phyloP scores from a whole-genome alignment of 2,113 vertebrate genomes.

The Setophaga kirtlandii region DNA sequence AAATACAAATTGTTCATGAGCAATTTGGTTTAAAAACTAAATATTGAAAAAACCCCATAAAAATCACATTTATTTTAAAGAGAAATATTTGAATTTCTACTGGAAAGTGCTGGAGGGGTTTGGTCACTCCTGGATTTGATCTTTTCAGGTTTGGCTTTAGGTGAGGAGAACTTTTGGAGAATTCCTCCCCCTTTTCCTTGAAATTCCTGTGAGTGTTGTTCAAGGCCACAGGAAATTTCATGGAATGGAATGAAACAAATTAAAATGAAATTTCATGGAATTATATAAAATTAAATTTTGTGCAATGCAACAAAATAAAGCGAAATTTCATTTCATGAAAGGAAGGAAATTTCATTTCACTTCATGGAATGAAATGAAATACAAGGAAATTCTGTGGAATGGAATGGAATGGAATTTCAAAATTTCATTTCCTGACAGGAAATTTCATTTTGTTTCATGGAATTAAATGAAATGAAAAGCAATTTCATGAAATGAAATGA shows the following conservation, averaged over 20 bases:
- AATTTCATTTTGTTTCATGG: background rate
- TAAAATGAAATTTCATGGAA: background rate
- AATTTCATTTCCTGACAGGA: background rate
- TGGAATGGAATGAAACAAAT: background rate
- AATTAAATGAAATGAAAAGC: background rate
- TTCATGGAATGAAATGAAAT: background rate
- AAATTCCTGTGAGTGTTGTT: background rate
- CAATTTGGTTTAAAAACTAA: background rate
- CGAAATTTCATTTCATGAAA: background rate
- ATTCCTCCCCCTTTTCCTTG: background rate
- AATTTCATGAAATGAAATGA: background rate
- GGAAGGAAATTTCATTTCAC: background rate
- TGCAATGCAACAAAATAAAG: background rate
- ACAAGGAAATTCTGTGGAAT: too few relatives aligned
- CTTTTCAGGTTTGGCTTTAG: background rate
- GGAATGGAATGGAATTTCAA: background rate
- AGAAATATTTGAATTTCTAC: background rate
- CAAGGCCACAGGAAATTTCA: background rate
- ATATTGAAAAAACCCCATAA: background rate
- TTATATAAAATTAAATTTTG: background rate
- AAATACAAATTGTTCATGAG: background rate
- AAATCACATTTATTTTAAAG: background rate
- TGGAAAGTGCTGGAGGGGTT: background rate
- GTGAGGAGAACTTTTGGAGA: background rate
- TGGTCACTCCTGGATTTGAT: background rate